Percentiles rank a stretch among this genome's conserved stretches.
phyloP scores from a whole-genome alignment of 2,888 invertebrate species.

The Nysson spinosus region DNA sequence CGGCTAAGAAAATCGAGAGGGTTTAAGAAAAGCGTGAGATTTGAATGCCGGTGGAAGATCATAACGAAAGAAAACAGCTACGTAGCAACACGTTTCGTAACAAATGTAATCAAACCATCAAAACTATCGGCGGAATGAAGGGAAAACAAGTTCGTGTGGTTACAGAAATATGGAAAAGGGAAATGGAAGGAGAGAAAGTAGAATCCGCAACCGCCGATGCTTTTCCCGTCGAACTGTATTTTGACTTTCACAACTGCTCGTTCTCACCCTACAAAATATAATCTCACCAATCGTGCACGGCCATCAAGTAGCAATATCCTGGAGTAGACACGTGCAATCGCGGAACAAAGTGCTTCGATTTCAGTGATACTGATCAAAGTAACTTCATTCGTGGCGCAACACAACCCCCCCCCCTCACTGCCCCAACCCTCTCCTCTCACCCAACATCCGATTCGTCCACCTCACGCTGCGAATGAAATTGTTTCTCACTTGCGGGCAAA shows the following conservation, averaged over 20 bases:
- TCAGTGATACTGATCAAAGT: constrained; percentile 61
- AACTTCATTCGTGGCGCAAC: constrained; percentile 55
- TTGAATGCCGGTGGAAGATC: too few relatives aligned
- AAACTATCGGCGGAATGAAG: too few relatives aligned
- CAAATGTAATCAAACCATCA: too few relatives aligned
- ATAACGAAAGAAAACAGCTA: too few relatives aligned
- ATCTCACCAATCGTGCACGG: constrained; percentile 49
- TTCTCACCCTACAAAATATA: constrained; percentile 56
- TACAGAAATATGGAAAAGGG: background rate
- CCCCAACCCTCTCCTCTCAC: too few relatives aligned
- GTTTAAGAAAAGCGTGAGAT: too few relatives aligned
- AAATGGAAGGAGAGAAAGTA: background rate
- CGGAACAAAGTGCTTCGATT: constrained; percentile 58
- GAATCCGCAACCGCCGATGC: background rate
- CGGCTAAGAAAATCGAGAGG: too few relatives aligned
- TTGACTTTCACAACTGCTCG: constrained; percentile 53
- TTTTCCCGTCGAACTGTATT: constrained; percentile 36
- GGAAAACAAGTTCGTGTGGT: too few relatives aligned
- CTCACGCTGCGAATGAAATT: constrained; percentile 44
- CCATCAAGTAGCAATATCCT: constrained; percentile 68
- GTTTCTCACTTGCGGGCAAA: constrained; percentile 49
- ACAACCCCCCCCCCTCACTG: constrained; percentile 15
- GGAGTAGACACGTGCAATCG: constrained; percentile 64
- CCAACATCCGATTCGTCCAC: too few relatives aligned
- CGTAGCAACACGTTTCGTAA: too few relatives aligned